Base-by-base conservation (phyloP, 2,113 vertebrate species). In the Leptosomus discolor region DNA sequence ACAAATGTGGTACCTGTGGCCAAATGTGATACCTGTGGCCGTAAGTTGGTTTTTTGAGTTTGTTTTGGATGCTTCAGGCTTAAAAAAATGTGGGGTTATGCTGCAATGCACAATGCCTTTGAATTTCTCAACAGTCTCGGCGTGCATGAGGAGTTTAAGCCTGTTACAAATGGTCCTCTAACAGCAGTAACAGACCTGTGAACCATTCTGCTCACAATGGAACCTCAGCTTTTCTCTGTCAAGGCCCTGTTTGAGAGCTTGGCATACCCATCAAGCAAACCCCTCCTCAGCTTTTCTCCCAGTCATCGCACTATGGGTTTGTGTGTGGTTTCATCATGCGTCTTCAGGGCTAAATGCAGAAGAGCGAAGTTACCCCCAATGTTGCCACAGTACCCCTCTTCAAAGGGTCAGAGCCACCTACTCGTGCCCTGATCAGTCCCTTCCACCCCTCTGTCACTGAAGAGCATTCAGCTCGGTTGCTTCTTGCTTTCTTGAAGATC, bases 221-320 rank as follows among this genome's bases (percentile, higher is more conserved):
- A 83, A 64, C 67, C 56, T 41, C 71, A 65, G 36, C 37, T 68
- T 12, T 53, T n/a, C n/a, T 81, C 6, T 88, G 12, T 18, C 10
- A 20, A 0, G 1, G 21, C 15, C 57, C n/a, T 43, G 4, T 71
- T 61, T 57, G 50, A 74, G 43, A 79, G 45, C 65, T 79, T 74
- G 27, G 37, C 43, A 12, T 27, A 56, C 6, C n/a, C 12, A 26
- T 80, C n/a, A 57, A 46, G 23, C 56, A 63, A 41, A 56, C 22
- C 12, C 7, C 5, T 50, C 43, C 30, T 73, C 51, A 43, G 50
- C 16, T 57, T 50, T 73, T 50, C 20, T 43, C 21, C 29, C 16
- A 32, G 50, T 57, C 1, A 0, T 30, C 2, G 0, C 4, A 8
- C 32, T 84, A 11, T 1, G 4, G 11, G 7, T 48, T 80, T 60